A percentile compares a stretch with the other conserved stretches of the same genome.
Conservation (phyloP, 2,797 vertebrate genomes). For the Coranthus polyacanthus region DNA sequence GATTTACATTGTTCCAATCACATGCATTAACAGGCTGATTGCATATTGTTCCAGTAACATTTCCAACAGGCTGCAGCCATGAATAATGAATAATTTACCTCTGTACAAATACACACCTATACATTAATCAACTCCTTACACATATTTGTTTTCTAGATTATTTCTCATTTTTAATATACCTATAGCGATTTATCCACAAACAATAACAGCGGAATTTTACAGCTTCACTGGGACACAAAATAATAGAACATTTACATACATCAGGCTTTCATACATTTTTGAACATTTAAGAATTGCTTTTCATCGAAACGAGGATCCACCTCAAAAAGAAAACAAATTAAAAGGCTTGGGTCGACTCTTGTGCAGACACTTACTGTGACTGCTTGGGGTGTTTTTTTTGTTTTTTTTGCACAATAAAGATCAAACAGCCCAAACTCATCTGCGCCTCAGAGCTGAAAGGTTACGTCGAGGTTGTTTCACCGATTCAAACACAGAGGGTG, state of each 20-base stretch:
- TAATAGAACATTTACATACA: conserved; percentile 56
- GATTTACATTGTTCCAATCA: conserved; percentile 34
- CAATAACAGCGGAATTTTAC: conserved; percentile 67
- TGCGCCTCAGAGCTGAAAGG: conserved; percentile 20
- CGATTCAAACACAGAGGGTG: conserved; percentile 32
- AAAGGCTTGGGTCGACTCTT: conserved; percentile 45
- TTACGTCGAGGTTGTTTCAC: conserved; percentile 38
- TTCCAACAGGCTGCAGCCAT: conserved; percentile 43
- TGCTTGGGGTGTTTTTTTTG: not conserved
- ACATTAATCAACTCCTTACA: conserved; percentile 49
- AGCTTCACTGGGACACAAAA: conserved; percentile 65
- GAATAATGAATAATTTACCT: conserved; percentile 80
- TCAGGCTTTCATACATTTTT: conserved; percentile 53
- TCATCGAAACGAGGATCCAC: conserved; percentile 47
- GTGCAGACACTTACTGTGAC: conserved; percentile 30
- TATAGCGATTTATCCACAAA: conserved; percentile 51
- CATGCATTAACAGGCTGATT: conserved; percentile 67
- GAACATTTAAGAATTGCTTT: conserved; percentile 39
- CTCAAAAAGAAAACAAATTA: conserved; percentile 45
- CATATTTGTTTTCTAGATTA: conserved; percentile 41
- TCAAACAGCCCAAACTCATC: conserved; percentile 28
- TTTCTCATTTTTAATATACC: conserved; percentile 47
- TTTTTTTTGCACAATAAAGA: conserved; percentile 46
- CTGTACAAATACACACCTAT: conserved; percentile 77
- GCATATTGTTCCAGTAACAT: conserved; percentile 55